A percentile compares a stretch with the other conserved stretches of the same genome.
Conservation (phyloP, 2,888 invertebrate genomes). For the Gastrophysa polygoni region DNA sequence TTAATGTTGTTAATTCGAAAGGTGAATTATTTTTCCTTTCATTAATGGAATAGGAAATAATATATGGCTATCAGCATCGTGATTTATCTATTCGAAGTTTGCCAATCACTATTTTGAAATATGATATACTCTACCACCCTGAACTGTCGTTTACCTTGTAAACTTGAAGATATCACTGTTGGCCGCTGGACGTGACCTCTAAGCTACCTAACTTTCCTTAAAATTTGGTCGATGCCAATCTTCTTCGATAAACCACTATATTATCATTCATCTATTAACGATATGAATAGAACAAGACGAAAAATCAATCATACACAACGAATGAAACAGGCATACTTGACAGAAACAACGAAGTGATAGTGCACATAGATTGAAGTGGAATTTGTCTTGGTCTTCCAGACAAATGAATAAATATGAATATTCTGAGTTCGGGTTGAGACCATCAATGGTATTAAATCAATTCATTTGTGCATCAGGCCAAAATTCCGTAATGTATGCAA, state of each 20-base stretch:
- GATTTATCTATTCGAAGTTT: not conserved
- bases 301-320: too few relatives aligned
- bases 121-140: not conserved
- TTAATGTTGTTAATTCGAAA: not conserved
- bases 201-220: not conserved
- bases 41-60: not conserved
- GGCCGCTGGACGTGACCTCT: not conserved
- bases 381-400: too few relatives aligned
- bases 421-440: too few relatives aligned
- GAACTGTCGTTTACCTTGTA: not conserved
- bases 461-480: too few relatives aligned
- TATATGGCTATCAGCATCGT: not conserved
- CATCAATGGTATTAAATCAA: too few relatives aligned
- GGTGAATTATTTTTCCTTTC: not conserved
- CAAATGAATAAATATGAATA: too few relatives aligned
- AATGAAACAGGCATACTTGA: too few relatives aligned
- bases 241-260: not conserved
- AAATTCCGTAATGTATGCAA: too few relatives aligned
- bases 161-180: not conserved
- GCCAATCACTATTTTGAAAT: not conserved
- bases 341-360: too few relatives aligned
- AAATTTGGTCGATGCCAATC: not conserved
- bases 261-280: not conserved
- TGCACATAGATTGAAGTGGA: too few relatives aligned
- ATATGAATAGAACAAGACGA: too few relatives aligned